Conservation (phyloP, 2,797 vertebrate species). For the Triplophysa yarkandensis region DNA sequence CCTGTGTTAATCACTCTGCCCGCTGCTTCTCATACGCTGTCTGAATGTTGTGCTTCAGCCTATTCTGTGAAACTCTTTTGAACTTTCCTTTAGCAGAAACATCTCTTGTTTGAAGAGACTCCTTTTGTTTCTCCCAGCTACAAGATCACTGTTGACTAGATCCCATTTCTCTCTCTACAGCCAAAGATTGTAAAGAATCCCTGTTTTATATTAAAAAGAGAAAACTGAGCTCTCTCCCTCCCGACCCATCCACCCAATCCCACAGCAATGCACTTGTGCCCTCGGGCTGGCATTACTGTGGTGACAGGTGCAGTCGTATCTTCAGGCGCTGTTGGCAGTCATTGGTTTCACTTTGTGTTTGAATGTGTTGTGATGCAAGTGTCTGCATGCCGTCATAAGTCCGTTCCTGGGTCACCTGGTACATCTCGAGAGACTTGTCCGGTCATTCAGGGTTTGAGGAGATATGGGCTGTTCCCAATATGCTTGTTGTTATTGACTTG, state of each 20-base stretch:
- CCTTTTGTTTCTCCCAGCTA: constrained; percentile 14
- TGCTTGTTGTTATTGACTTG: too few relatives aligned
- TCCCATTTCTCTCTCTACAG: constrained; percentile 25
- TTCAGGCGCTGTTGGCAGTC: constrained; percentile 39
- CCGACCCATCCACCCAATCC: constrained; percentile 9
- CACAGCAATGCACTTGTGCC: constrained; percentile 42
- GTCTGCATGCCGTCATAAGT: constrained; percentile 48
- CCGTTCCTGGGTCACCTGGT: constrained; percentile 42
- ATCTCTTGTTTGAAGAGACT: constrained; percentile 10
- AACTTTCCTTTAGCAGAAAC: constrained; percentile 15
- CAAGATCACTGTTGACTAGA: constrained; percentile 9
- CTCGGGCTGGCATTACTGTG: constrained; percentile 36
- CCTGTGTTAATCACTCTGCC: constrained; percentile 23
- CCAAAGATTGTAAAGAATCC: constrained; percentile 26
- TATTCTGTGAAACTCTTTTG: constrained; percentile 31
- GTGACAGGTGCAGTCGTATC: constrained; percentile 62
- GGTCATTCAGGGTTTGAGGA: not conserved
- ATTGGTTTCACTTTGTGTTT: constrained; percentile 50
- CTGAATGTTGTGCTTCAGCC: constrained; percentile 41
- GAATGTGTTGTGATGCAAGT: constrained; percentile 60
- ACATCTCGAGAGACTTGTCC: not conserved
- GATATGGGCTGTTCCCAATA: not conserved
- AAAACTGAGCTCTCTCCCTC: not conserved
- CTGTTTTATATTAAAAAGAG: not conserved
- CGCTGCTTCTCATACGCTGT: constrained; percentile 43